Evolutionary conservation across 2,797 vertebrate species (phyloP), one percentile per base, ranked within the genome.

Genomic region (Poeciliopsis paucimaculata): DNA sequence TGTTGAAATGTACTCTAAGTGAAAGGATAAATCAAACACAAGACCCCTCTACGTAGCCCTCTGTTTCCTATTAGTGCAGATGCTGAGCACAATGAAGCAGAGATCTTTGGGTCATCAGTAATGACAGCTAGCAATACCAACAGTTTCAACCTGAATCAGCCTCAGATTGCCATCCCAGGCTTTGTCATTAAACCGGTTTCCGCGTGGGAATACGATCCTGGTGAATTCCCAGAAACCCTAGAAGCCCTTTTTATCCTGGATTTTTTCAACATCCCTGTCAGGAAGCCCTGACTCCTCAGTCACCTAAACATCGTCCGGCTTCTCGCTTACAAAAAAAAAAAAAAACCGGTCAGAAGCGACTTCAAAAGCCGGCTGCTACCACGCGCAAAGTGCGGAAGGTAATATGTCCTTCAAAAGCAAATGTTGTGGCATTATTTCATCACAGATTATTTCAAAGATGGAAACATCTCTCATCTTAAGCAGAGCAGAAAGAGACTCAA

Each of bases 171-270:
- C 39, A 68, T 46, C 76, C 60, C 46, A 79, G 77, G 76, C 79
- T 43, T 74, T 81, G 88, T 87, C 86, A 82, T 88, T 78, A 84
- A 87, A 86, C 85, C 77, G 60, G 84, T 90, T 90, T 87, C 77
- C 83, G 75, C 80, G 43, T 77, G 79, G 75, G 73, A 92, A 88
- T 77, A 55, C 71, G 89, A 95, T 90, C 90, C 77, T 26, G 83
- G 86, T 86, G 86, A 92, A 91, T 90, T 92, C 92, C 89, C 83
- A 78, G 90, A 90, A 93, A 94, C 87, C 88, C 41, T 83, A 92
- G 80, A 84, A 74, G 76, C 66, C 75, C 84, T 88, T 90, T 92
- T 88, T 15, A 84, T 91, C 81, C 71, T 39, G 68, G 79, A 43
- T 79, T 86, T 64, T 87, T 68, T 51, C 64, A 82, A 70, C 79